Percentiles rank a stretch among this genome's conserved stretches.
These are phyloP conservation scores for Muntiacus muntjak DNA, from an alignment of 2,113 vertebrate species.

Conservation along the genomic window DNA sequence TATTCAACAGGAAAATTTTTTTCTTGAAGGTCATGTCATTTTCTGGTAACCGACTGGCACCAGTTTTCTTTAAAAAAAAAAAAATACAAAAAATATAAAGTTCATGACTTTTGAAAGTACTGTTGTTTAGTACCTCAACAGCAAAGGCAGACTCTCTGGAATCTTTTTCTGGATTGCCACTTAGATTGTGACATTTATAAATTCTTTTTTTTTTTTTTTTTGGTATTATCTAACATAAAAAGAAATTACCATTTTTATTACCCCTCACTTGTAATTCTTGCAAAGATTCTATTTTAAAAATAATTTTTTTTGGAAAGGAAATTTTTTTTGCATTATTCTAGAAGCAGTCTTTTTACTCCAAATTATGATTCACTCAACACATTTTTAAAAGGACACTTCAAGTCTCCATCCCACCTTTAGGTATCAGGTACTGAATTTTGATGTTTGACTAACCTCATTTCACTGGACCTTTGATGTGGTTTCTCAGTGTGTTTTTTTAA, in stretches of 20 bases:
- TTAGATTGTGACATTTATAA: neutral
- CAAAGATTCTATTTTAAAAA: slow-evolving; percentile 36
- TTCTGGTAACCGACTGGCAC: neutral
- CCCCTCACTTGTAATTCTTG: slow-evolving; percentile 2
- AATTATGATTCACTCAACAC: slow-evolving; percentile 6
- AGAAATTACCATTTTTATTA: neutral
- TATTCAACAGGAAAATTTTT: neutral
- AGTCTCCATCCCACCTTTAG: neutral
- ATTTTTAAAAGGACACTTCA: slow-evolving; percentile 31
- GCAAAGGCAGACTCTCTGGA: neutral
- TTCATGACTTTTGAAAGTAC: neutral
- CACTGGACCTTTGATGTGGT: neutral
- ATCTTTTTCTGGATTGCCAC: neutral
- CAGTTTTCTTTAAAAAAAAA: slow-evolving; percentile 15
- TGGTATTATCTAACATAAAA: slow-evolving; percentile 7
- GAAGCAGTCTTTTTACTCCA: neutral
- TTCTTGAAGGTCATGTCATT: slow-evolving; percentile 11
- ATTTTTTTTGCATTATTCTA: neutral
- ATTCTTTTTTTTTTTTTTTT: neutral
- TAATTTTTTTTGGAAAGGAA: neutral
- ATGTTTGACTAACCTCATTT: neutral
- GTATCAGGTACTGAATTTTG: neutral
- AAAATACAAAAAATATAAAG: neutral
- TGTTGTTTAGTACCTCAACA: neutral
- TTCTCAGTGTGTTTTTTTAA: neutral